A percentile compares a stretch with the other conserved stretches of the same genome.
Conservation (phyloP, 2,888 invertebrate genomes). For the Invenusta paracnida region DNA sequence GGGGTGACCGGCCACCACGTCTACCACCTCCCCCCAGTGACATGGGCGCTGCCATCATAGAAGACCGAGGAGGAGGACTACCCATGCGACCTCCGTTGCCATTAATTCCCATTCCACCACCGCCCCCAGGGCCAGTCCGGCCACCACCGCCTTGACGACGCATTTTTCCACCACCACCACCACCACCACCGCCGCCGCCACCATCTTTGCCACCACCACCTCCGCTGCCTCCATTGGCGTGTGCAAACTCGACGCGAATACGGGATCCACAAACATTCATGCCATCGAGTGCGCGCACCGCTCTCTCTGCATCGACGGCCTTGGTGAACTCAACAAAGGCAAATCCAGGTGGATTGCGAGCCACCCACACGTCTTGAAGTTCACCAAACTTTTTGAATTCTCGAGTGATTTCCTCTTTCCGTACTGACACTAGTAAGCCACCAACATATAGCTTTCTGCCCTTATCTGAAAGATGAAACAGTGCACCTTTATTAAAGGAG, state of each 20-base stretch:
- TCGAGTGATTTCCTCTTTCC: slow-evolving; percentile 28
- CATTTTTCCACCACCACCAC: background rate
- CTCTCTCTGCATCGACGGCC: slow-evolving; percentile 19
- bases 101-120: background rate
- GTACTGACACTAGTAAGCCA: slow-evolving; percentile 29
- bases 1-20: background rate
- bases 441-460: slow-evolving; percentile 34
- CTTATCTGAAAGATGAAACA: slow-evolving; percentile 37
- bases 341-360: slow-evolving; percentile 38
- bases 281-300: slow-evolving; percentile 19
- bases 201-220: too few relatives aligned
- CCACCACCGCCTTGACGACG: background rate
- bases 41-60: background rate
- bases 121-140: background rate
- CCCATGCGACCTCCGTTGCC: background rate
- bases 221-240: background rate
- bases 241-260: slow-evolving; percentile 33
- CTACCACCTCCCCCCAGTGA: too few relatives aligned
- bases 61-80: background rate
- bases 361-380: slow-evolving; percentile 35
- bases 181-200: too few relatives aligned
- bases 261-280: slow-evolving; percentile 27
- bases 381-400: slow-evolving; percentile 37
- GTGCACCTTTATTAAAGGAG: too few relatives aligned
- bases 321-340: slow-evolving; percentile 30